These are phyloP conservation scores for Sesamia nonagrioides DNA, from an alignment of 1,140 invertebrate species.

Conservation along the genomic window DNA sequence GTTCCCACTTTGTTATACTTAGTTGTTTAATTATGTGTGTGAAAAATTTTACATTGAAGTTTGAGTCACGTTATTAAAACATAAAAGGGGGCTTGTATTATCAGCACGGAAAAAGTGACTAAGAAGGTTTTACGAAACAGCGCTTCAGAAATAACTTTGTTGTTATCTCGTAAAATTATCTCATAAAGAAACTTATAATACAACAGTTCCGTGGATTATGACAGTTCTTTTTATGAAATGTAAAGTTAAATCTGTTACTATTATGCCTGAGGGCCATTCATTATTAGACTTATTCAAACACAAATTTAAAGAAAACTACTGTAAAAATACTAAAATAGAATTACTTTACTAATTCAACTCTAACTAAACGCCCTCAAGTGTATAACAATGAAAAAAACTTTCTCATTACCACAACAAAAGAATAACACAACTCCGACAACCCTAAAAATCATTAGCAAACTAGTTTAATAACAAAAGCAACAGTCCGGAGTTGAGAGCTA, in stretches of 20 bases:
- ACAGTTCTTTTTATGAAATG: too few relatives aligned
- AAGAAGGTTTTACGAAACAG: too few relatives aligned
- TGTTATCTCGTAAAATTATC: too few relatives aligned
- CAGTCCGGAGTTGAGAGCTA: slow-evolving; percentile 32
- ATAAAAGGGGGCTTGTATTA: background rate
- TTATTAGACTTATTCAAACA: too few relatives aligned
- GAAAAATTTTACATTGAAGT: slow-evolving; percentile 4
- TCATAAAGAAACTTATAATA: too few relatives aligned
- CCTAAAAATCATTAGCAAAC: slow-evolving; percentile 36
- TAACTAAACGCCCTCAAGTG: background rate
- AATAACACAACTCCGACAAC: slow-evolving; percentile 5
- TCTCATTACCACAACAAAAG: slow-evolving; percentile 23
- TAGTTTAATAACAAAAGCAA: slow-evolving; percentile 49
- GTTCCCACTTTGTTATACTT: slow-evolving; percentile 19
- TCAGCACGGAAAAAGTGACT: too few relatives aligned
- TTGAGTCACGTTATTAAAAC: background rate
- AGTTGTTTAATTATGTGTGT: slow-evolving; percentile 6
- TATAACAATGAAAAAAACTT: background rate
- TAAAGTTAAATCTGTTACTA: too few relatives aligned
- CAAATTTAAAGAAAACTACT: too few relatives aligned
- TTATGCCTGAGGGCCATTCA: too few relatives aligned
- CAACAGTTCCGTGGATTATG: too few relatives aligned
- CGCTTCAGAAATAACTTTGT: too few relatives aligned
- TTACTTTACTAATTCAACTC: background rate
- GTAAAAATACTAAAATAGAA: too few relatives aligned